These are phyloP conservation scores for Sphaeramia orbicularis DNA, from an alignment of 2,797 vertebrate genomes.

Conservation along the genomic window DNA sequence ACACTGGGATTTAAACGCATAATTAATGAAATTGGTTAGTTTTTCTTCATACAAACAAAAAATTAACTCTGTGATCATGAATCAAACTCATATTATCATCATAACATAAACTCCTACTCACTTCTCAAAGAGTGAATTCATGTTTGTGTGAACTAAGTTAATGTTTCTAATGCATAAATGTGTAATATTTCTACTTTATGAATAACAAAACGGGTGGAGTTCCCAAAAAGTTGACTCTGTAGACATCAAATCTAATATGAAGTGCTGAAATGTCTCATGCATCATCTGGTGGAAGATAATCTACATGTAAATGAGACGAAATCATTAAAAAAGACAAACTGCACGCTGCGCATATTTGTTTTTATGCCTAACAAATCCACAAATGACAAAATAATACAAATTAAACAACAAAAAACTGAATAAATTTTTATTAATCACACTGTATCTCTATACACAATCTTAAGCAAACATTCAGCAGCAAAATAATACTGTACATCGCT, in stretches of 20 bases:
- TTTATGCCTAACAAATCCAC: neutral
- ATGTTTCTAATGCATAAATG: neutral
- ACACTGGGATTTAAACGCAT: neutral
- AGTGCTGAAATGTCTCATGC: neutral
- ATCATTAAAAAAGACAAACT: neutral
- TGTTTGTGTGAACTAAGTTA: neutral
- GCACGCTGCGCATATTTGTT: neutral
- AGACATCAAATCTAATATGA: neutral
- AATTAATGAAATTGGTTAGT: neutral
- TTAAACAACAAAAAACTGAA: neutral
- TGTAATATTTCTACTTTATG: too few species aligned
- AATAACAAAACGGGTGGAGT: too few species aligned
- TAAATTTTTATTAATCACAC: neutral
- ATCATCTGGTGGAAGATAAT: neutral
- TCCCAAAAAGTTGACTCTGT: neutral
- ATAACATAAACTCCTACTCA: slow-evolving; percentile 1
- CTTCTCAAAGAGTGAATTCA: neutral
- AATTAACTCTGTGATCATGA: neutral
- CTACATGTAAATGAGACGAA: slow-evolving; percentile 22
- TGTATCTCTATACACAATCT: neutral
- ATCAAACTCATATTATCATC: neutral
- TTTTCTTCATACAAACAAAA: slow-evolving; percentile 8
- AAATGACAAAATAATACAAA: slow-evolving; percentile 4
- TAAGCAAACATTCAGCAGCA: neutral
- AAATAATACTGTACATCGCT: too few species aligned